Conservation (phyloP, 2,888 invertebrate genomes). For the Aphidoletes aphidimyza region DNA sequence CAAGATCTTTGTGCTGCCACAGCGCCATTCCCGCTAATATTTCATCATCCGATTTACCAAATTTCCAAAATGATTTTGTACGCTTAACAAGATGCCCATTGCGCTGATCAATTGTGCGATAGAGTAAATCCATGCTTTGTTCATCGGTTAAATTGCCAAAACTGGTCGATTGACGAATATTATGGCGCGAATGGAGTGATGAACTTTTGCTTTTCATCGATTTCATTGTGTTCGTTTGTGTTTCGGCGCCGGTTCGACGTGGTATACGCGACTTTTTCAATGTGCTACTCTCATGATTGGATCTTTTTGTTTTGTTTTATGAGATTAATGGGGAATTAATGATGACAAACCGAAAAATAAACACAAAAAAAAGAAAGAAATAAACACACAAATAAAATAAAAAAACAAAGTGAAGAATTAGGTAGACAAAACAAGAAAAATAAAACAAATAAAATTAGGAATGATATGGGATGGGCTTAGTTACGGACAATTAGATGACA, state of each 20-base stretch:
- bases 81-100: constrained; percentile 78
- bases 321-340: constrained; percentile 22
- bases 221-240: constrained; percentile 54
- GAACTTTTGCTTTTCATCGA: constrained; percentile 35
- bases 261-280: constrained; percentile 53
- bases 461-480: neutral
- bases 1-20: constrained; percentile 86
- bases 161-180: constrained; percentile 60
- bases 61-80: constrained; percentile 88
- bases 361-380: constrained; percentile 42
- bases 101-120: constrained; percentile 59
- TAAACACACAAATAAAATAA: constrained; percentile 27
- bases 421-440: constrained; percentile 21
- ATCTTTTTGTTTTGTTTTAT: constrained; percentile 1
- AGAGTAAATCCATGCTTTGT: constrained; percentile 63
- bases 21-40: constrained; percentile 87
- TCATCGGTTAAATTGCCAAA: constrained; percentile 61
- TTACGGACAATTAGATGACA: neutral
- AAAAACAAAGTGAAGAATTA: neutral
- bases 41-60: constrained; percentile 78
- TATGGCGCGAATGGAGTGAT: constrained; percentile 58
- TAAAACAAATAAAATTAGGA: neutral
- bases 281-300: constrained; percentile 42
- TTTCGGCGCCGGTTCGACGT: constrained; percentile 13
- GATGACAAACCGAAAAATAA: constrained; percentile 41